A percentile compares a stretch with the other conserved stretches of the same genome.
These are phyloP conservation scores for Misgurnus mizolepis DNA, from an alignment of 2,113 vertebrate species.

Conservation along the genomic window DNA sequence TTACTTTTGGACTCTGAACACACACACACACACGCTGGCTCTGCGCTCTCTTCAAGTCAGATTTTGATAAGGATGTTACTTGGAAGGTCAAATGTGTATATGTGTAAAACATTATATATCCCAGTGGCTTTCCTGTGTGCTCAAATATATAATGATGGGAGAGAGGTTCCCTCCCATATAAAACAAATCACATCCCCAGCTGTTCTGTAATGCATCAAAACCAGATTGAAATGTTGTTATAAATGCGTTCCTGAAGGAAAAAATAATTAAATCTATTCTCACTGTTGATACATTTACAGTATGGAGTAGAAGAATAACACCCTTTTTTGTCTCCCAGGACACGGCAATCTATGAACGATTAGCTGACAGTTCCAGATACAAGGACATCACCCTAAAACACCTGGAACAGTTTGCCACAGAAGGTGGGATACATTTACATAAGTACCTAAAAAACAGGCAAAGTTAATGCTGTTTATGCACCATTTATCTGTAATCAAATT, in stretches of 20 bases:
- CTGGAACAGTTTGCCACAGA: slow-evolving; percentile 98
- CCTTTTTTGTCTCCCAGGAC: slow-evolving; percentile 80
- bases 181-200: background rate
- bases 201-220: slow-evolving; percentile 7
- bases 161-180: background rate
- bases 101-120: background rate
- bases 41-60: no score
- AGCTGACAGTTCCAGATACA: slow-evolving; percentile 94
- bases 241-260: background rate
- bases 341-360: slow-evolving; percentile 96
- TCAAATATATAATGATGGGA: background rate
- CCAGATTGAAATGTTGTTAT: background rate
- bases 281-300: background rate
- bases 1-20: no score
- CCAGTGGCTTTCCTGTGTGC: background rate
- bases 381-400: slow-evolving; percentile 97
- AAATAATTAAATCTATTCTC: background rate
- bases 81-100: background rate
- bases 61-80: no score
- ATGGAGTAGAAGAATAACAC: background rate
- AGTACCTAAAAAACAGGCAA: background rate
- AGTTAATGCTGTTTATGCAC: background rate
- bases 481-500: background rate
- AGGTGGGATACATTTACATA: slow-evolving; percentile 75
- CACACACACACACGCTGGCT: no score